Evolutionary conservation across 92 coral and sea anemone species (phyloP).

Genomic region (Diadumene lineata): DNA sequence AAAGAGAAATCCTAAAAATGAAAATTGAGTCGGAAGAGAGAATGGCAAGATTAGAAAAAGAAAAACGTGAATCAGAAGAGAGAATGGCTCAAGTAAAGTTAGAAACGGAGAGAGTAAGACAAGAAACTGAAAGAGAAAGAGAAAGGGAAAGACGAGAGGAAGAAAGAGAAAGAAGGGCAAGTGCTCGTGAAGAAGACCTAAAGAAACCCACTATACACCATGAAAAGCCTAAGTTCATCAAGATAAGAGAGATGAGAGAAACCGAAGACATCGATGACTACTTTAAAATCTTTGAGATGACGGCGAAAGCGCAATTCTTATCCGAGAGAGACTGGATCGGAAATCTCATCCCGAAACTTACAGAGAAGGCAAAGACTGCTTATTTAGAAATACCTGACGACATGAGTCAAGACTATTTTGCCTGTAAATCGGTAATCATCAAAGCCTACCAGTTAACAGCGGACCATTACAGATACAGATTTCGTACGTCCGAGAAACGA

Average conservation of each 20-base stretch:
- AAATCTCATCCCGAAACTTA: constrained; percentile 44
- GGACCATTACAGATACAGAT: constrained; percentile 58
- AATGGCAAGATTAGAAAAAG: too few species aligned
- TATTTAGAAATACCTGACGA: constrained; percentile 52
- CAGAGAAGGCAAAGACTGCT: constrained; percentile 54
- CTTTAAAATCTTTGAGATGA: constrained; percentile 63
- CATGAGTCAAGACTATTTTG: constrained; percentile 38
- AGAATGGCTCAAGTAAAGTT: too few species aligned
- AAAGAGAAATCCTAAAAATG: too few species aligned
- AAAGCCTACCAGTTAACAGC: constrained; percentile 45
- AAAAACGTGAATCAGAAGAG: too few species aligned
- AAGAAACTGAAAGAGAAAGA: too few species aligned
- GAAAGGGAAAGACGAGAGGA: too few species aligned
- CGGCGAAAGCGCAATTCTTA: constrained; percentile 48
- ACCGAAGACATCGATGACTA: constrained; percentile 55
- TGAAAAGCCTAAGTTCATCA: too few species aligned
- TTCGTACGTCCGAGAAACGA: constrained; percentile 50
- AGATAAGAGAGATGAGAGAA: constrained; percentile 60
- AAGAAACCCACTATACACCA: too few species aligned
- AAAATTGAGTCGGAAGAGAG: too few species aligned
- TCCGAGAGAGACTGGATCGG: constrained; percentile 61
- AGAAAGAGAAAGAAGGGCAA: too few species aligned
- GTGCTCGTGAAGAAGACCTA: too few species aligned
- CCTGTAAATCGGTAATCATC: constrained; percentile 36
- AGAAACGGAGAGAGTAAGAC: too few species aligned